These are phyloP conservation scores for Nemapogon koenigi DNA, from an alignment of 2,888 invertebrate genomes.

Conservation along the genomic window DNA sequence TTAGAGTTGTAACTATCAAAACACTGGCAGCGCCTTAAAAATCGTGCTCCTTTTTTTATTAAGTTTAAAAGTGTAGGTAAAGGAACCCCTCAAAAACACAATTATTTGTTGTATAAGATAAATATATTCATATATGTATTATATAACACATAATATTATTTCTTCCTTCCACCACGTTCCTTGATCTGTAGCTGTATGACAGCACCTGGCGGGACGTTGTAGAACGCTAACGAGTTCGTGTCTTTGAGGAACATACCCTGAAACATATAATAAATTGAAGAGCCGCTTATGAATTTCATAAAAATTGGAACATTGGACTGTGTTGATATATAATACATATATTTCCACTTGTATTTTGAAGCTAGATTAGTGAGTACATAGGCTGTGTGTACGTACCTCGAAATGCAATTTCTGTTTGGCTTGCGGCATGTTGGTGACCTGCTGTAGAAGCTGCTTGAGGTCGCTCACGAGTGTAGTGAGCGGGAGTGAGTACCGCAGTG, in stretches of 20 bases:
- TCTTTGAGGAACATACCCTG: conserved; percentile 99
- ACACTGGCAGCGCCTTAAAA: neutral
- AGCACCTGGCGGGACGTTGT: conserved; percentile 89
- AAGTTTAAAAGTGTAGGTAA: neutral
- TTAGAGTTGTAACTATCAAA: neutral
- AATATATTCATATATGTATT: neutral
- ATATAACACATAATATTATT: conserved; percentile 61
- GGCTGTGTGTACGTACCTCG: conserved; percentile 76
- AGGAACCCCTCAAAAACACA: neutral
- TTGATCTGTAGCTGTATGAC: conserved; percentile 90
- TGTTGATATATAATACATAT: too few species aligned
- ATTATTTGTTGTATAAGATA: neutral
- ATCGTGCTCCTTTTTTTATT: neutral
- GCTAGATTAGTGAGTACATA: conserved; percentile 4
- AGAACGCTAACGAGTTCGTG: conserved; percentile 92
- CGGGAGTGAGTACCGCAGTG: conserved; percentile 78
- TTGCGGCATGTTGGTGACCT: conserved; percentile 91
- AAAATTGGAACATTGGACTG: too few species aligned
- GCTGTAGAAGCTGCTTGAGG: conserved; percentile 86
- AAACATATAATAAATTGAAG: too few species aligned
- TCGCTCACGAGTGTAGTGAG: conserved; percentile 80
- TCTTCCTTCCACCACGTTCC: conserved; percentile 97
- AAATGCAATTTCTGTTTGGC: conserved; percentile 97
- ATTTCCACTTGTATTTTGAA: too few species aligned
- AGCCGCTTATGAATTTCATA: too few species aligned